Percentiles rank a stretch among this genome's conserved stretches.
Conservation (phyloP, 2,888 invertebrate species). For the Drosophila rubida region DNA sequence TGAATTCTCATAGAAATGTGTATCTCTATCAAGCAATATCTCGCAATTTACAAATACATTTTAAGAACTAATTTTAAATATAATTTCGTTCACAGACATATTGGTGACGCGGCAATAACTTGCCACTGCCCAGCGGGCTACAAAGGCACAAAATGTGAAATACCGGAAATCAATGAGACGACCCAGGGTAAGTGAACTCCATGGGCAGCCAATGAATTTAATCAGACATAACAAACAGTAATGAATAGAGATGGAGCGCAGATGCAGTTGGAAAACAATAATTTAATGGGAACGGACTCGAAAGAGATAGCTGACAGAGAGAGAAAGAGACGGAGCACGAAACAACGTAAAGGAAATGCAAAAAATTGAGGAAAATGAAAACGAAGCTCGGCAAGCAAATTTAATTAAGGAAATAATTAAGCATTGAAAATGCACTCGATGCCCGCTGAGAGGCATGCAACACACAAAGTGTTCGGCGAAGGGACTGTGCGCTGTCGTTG, state of each 20-base stretch:
- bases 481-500: neutral
- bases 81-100: slow-evolving; percentile 88
- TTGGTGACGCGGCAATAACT: slow-evolving; percentile 91
- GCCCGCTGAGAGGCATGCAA: slow-evolving; percentile 34
- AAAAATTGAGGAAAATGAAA: slow-evolving; percentile 25
- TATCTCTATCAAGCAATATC: too few relatives aligned
- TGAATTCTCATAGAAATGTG: too few relatives aligned
- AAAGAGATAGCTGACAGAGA: slow-evolving; percentile 3
- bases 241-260: slow-evolving; percentile 46
- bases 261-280: slow-evolving; percentile 18
- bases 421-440: slow-evolving; percentile 72
- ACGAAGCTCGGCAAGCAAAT: slow-evolving; percentile 51
- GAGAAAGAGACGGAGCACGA: neutral
- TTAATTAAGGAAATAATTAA: slow-evolving; percentile 82
- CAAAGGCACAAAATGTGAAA: slow-evolving; percentile 90
- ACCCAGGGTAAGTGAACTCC: slow-evolving; percentile 82
- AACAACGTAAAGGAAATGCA: neutral
- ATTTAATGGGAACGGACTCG: neutral
- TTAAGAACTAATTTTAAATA: too few relatives aligned
- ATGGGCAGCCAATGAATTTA: slow-evolving; percentile 33
- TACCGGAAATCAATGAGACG: slow-evolving; percentile 85
- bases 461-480: slow-evolving; percentile 18
- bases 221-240: slow-evolving; percentile 34
- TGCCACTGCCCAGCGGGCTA: slow-evolving; percentile 89
- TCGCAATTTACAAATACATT: too few relatives aligned